These are phyloP conservation scores for Drosophila eohydei DNA, from an alignment of 2,888 invertebrate genomes.

Conservation along the genomic window DNA sequence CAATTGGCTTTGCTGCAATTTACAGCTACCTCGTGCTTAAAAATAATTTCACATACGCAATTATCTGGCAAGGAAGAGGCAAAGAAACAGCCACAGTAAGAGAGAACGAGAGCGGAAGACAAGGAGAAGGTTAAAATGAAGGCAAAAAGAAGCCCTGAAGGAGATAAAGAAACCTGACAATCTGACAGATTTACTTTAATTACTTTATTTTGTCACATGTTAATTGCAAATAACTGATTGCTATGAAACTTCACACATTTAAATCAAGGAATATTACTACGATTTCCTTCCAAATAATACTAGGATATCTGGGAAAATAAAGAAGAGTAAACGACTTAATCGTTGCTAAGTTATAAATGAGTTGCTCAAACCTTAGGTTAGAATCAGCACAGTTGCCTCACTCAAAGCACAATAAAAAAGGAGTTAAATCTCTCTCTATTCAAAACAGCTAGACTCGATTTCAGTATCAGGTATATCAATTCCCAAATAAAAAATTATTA, in stretches of 20 bases:
- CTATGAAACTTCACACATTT: not conserved
- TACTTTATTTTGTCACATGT: not conserved
- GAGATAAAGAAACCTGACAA: too few species aligned
- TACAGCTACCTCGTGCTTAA: constrained; percentile 68
- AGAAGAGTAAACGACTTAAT: too few species aligned
- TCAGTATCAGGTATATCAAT: not conserved
- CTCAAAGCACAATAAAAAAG: not conserved
- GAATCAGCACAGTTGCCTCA: not conserved
- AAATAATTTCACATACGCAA: constrained; percentile 67
- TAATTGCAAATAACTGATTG: not conserved
- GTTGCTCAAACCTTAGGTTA: too few species aligned
- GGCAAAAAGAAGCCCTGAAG: not conserved
- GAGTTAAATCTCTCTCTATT: not conserved
- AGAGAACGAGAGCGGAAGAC: not conserved
- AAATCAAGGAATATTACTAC: too few species aligned
- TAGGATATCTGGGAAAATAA: too few species aligned
- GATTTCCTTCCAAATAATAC: too few species aligned
- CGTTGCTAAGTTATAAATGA: too few species aligned
- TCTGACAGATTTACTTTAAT: not conserved
- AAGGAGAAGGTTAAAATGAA: not conserved
- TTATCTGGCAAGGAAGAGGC: constrained; percentile 7
- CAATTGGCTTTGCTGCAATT: constrained; percentile 76
- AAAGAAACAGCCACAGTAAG: not conserved
- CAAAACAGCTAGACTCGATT: too few species aligned
- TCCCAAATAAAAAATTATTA: not conserved